These are phyloP conservation scores for Sebastes diaconus DNA, from an alignment of 2,797 vertebrate species.

Conservation along the genomic window DNA sequence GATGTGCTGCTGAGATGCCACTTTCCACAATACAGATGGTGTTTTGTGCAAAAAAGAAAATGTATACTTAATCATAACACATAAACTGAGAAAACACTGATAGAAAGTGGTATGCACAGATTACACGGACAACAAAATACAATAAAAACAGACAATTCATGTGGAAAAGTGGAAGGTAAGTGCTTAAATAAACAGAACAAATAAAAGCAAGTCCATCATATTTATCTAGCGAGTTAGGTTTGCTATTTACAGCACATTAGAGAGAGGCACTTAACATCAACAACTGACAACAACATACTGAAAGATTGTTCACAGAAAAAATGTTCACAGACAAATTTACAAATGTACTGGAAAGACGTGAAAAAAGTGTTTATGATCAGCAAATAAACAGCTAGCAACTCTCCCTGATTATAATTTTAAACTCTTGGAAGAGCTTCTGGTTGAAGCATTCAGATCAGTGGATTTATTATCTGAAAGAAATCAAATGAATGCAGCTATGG, in stretches of 20 bases:
- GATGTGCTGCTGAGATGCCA: not conserved
- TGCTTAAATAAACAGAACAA: not conserved
- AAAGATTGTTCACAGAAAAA: not conserved
- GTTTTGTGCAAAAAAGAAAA: not conserved
- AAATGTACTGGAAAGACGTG: not conserved
- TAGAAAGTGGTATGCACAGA: not conserved
- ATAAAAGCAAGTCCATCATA: not conserved
- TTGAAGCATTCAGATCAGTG: not conserved
- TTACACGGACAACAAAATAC: not conserved
- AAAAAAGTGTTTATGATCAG: not conserved
- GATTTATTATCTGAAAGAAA: not conserved
- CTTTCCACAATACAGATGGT: not conserved
- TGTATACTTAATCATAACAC: not conserved
- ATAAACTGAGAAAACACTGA: not conserved
- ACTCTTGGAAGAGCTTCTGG: not conserved
- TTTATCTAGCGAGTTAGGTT: slow-evolving; percentile 5
- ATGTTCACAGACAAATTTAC: not conserved
- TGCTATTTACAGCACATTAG: slow-evolving; percentile 43
- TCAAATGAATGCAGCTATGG: not conserved
- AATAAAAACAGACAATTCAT: not conserved
- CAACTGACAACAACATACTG: not conserved
- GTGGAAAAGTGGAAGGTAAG: not conserved
- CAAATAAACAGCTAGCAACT: not conserved
- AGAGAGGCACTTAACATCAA: slow-evolving; percentile 10
- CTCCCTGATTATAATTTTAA: not conserved